Evolutionary conservation across 2,888 invertebrate genomes (phyloP), one percentile per base, ranked within the genome.

Genomic region (Azorinus chamasolen): DNA sequence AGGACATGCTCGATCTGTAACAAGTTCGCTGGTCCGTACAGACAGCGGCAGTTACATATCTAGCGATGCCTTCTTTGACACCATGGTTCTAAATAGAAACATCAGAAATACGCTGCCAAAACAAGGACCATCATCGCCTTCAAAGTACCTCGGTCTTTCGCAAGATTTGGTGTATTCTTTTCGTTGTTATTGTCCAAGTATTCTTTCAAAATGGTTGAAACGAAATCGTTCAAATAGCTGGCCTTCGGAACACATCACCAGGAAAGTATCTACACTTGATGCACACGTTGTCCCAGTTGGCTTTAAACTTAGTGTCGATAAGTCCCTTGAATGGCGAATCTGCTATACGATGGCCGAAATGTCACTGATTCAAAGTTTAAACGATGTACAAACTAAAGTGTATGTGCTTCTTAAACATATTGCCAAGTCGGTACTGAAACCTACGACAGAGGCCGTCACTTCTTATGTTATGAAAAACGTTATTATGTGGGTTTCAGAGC

Each of bases 401-500:
- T 70, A 70, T 55, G 48, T 53, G 1, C n/a, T 62, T 6, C 16
- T 70, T 39, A 70, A 70, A 55, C 20, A 37, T 25, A 32, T 70
- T 8, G 20, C 55, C 5, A 70, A 62, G 41, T 22, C 18, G 8
- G 46, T 54, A 27, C 37, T 70, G 8, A 61, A 46, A 48, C 54
- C 24, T 2, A n/a, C 45, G 5, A 54, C 55, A 16, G 22, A 18
- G 16, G 54, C 45, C 10, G 37, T 62, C 5, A 54, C 69, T 39
- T 62, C 69, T 10, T 70, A 61, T 20, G 27, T 62, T 2, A 55
- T 70, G 54, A 70, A 70, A 27, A 70, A 70, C 39, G 41, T 70
- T 10, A 24, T 70, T 2, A 20, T 70, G 6, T 70, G 69, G 69
- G 18, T 62, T 18, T 25, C 45, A 16, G 69, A 70, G 18, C 20